These are phyloP conservation scores for Helogale parvula DNA, from an alignment of 2,113 vertebrate genomes.

Conservation along the genomic window DNA sequence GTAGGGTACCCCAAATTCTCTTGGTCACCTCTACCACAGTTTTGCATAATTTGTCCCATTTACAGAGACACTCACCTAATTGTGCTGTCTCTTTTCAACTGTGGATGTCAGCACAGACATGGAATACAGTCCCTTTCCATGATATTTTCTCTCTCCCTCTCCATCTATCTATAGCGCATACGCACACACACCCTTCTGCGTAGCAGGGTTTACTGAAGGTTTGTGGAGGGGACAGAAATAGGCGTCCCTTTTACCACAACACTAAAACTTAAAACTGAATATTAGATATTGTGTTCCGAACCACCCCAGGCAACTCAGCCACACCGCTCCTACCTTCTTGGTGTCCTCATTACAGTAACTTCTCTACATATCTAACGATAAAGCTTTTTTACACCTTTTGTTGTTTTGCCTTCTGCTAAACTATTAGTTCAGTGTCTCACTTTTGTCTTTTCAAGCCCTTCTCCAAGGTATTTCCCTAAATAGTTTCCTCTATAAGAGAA, in stretches of 20 bases:
- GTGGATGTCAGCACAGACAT: neutral
- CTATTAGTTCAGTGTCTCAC: neutral
- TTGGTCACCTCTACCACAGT: neutral
- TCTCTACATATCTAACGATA: neutral
- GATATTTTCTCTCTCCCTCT: neutral
- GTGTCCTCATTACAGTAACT: neutral
- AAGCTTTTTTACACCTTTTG: neutral
- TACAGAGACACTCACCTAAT: neutral
- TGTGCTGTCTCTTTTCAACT: neutral
- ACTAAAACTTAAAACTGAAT: neutral
- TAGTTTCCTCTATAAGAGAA: slow-evolving; percentile 40
- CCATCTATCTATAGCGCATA: accelerated
- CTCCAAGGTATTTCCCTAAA: neutral
- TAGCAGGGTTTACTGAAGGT: neutral
- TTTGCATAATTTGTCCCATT: neutral
- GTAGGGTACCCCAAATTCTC: neutral
- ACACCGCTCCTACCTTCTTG: neutral
- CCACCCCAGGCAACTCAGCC: too few relatives aligned
- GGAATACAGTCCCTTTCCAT: neutral
- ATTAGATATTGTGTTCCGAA: neutral
- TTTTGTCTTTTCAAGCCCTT: neutral
- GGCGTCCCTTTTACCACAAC: neutral
- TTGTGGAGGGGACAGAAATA: neutral
- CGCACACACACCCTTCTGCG: neutral
- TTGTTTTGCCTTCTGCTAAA: neutral